Percentiles rank a stretch among this genome's conserved stretches.
phyloP scores from a whole-genome alignment of 2,888 invertebrate genomes.

The Eupithecia centaureata region DNA sequence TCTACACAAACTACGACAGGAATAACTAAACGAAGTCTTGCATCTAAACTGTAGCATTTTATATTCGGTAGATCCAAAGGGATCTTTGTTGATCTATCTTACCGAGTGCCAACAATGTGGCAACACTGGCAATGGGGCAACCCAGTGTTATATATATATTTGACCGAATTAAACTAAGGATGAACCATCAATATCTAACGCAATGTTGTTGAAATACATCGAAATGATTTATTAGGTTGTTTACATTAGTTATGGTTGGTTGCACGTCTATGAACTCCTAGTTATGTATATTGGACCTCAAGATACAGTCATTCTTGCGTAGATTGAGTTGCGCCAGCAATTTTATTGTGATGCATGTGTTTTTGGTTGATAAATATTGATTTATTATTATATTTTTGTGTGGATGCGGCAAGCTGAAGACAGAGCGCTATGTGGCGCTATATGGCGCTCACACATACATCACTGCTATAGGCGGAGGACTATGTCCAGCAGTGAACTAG shows the following conservation, averaged over 20 bases:
- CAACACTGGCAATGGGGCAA: slow-evolving; percentile 15
- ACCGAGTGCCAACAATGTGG: slow-evolving; percentile 24
- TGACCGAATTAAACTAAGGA: slow-evolving; percentile 27
- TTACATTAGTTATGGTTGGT: background rate
- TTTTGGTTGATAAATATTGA: no score
- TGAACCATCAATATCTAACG: slow-evolving; percentile 8
- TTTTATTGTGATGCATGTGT: no score
- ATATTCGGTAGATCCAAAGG: background rate
- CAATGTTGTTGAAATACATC: background rate
- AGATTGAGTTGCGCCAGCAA: no score
- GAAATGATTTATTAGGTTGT: background rate
- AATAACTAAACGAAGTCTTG: no score
- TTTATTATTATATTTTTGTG: no score
- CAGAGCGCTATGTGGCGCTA: no score
- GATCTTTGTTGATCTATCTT: slow-evolving; percentile 21
- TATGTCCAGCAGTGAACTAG: no score
- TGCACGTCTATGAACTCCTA: background rate
- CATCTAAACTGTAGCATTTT: background rate
- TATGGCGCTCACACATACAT: no score
- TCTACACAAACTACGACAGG: no score
- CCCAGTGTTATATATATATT: background rate
- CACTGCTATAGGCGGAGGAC: no score
- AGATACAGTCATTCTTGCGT: no score
- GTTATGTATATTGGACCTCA: background rate
- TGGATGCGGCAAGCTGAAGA: no score